Conservation (phyloP, 2,797 vertebrate species). For the Hozukius guyotensis region DNA sequence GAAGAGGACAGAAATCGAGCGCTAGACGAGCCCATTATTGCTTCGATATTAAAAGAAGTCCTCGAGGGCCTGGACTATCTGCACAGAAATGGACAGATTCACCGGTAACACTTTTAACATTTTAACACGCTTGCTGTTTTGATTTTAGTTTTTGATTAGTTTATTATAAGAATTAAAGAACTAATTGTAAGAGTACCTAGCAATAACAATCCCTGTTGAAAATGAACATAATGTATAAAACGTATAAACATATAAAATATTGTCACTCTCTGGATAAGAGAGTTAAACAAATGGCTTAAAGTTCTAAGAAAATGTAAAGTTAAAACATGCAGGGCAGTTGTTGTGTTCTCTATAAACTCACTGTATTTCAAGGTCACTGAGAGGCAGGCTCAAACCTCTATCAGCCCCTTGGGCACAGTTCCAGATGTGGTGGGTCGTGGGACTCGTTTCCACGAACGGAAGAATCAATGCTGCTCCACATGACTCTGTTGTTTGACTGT, state of each 20-base stretch:
- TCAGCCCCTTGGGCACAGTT: conserved; percentile 55
- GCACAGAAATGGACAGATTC: conserved; percentile 98
- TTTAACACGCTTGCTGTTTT: background rate
- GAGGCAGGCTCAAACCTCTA: conserved; percentile 10
- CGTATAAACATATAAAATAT: background rate
- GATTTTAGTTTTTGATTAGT: background rate
- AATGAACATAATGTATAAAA: background rate
- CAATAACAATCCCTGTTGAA: background rate
- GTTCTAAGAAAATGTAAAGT: background rate
- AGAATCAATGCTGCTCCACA: conserved; percentile 72
- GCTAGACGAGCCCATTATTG: conserved; percentile 96
- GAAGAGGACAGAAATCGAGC: conserved; percentile 92
- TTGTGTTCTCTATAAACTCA: conserved; percentile 11
- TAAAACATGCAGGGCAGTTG: conserved; percentile 2
- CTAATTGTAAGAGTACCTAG: background rate
- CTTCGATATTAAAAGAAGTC: conserved; percentile 97
- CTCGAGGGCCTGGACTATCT: conserved; percentile 97
- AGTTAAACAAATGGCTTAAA: background rate
- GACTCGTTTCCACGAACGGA: conserved; percentile 48
- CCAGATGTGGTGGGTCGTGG: conserved; percentile 56
- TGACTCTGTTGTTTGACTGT: conserved; percentile 59
- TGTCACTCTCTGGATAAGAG: background rate
- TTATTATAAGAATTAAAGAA: background rate
- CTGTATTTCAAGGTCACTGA: conserved; percentile 68
- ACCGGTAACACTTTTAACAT: conserved; percentile 85